These are phyloP conservation scores for Pardosa pseudoannulata DNA, from an alignment of 2,888 invertebrate genomes.

Conservation along the genomic window DNA sequence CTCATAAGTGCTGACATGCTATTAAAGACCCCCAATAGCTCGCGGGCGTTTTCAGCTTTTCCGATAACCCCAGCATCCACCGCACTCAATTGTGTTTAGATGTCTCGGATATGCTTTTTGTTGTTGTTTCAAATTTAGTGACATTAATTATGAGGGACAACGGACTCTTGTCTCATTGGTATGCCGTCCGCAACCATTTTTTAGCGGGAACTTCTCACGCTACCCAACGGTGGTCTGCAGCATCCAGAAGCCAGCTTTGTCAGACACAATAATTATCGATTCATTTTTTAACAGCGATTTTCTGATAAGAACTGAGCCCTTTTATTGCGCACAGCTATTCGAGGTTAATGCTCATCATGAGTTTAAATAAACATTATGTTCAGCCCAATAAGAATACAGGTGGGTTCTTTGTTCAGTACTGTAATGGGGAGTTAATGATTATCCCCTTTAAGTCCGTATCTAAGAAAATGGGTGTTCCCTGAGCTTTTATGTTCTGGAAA, in stretches of 20 bases:
- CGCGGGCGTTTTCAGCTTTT: not conserved
- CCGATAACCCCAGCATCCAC: not conserved
- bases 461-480: not conserved
- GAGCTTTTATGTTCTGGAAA: not conserved
- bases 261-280: conserved; percentile 15
- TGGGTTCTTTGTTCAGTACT: not conserved
- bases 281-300: conserved; percentile 2
- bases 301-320: not conserved
- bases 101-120: conserved; percentile 10
- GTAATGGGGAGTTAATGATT: not conserved
- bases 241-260: not conserved
- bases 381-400: not conserved
- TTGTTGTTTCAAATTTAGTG: conserved; percentile 23
- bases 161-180: conserved; percentile 33
- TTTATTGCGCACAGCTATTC: not conserved
- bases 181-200: conserved; percentile 26
- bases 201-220: conserved; percentile 37
- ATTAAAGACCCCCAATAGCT: conserved; percentile 13
- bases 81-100: not conserved
- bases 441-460: not conserved
- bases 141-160: conserved; percentile 25
- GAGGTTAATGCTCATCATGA: not conserved
- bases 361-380: not conserved
- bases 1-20: conserved; percentile 7
- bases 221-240: conserved; percentile 7